Percentiles rank a stretch among this genome's conserved stretches.
phyloP scores from a whole-genome alignment of 2,888 invertebrate species.

The Lasioglossum malachurum region DNA sequence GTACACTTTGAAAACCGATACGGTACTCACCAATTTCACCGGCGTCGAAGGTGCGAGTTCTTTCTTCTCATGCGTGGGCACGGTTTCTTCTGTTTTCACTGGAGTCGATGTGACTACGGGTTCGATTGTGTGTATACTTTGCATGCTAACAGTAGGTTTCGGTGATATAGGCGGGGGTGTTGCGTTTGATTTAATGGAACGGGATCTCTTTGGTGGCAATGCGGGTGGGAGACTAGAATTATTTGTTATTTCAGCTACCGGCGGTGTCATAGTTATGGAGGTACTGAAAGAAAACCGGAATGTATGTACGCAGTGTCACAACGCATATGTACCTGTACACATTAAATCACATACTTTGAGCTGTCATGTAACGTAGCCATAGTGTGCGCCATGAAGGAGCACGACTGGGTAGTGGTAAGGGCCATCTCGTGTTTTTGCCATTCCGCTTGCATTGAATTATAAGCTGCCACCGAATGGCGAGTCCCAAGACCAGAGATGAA shows the following conservation, averaged over 20 bases:
- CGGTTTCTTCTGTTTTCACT: slow-evolving; percentile 75
- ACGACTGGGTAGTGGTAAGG: slow-evolving; percentile 87
- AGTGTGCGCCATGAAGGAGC: slow-evolving; percentile 86
- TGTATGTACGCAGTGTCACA: neutral
- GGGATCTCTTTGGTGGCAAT: slow-evolving; percentile 87
- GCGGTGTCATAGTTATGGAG: slow-evolving; percentile 79
- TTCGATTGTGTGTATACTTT: slow-evolving; percentile 81
- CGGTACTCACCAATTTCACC: slow-evolving; percentile 73
- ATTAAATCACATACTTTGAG: slow-evolving; percentile 76
- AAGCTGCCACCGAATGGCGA: slow-evolving; percentile 94
- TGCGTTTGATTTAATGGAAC: slow-evolving; percentile 81
- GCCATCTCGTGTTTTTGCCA: slow-evolving; percentile 86
- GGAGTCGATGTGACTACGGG: slow-evolving; percentile 80
- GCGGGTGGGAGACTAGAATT: slow-evolving; percentile 86
- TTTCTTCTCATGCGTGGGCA: slow-evolving; percentile 73
- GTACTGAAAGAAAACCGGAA: slow-evolving; percentile 70
- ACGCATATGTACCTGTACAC: neutral
- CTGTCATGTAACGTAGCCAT: slow-evolving; percentile 81
- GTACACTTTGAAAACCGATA: neutral
- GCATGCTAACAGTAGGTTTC: slow-evolving; percentile 84
- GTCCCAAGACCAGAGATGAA: slow-evolving; percentile 90
- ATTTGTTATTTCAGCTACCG: slow-evolving; percentile 77
- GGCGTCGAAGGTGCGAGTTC: slow-evolving; percentile 74
- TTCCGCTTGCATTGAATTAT: slow-evolving; percentile 87
- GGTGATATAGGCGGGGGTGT: slow-evolving; percentile 82